Base-by-base conservation (phyloP, 2,113 vertebrate genomes). In the Eolophus roseicapilla region DNA sequence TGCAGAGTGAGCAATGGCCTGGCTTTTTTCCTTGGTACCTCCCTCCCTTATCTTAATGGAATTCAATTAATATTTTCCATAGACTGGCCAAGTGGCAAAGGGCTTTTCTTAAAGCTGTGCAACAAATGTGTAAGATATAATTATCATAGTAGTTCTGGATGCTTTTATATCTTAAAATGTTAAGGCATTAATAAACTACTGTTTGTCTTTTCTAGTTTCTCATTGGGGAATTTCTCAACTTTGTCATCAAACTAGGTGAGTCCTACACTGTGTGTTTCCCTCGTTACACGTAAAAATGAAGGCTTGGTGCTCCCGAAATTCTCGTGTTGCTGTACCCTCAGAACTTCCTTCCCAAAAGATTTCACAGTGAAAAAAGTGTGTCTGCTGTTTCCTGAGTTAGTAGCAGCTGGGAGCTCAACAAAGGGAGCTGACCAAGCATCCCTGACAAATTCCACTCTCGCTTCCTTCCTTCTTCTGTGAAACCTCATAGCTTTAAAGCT, bases 181-280 rank as follows among this genome's bases (percentile, higher is more conserved):
- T 55, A 80, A 53, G 13, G 43, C 19, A 13, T 67, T 71, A 67
- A 68, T 87, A 74, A 93, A 70, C 59, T 57, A 24, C 27, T 93
- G 20, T 92, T 10, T 92, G 25, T 97, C 67, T 96, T 76, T 97
- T 97, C n/a, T 95, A 98, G 98, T 97, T 97, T 92, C 91, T 86
- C 59, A 96, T 88, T 79, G 98, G 98, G 75, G 98, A 98, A 73
- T 98, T 98, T 91, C 96, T 98, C 70, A 96, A 60, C 57, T 98
- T 95, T 91, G 97, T 98, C 50, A 73, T 96, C 76, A 97, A 98
- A 86, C 91, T 97, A 68, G 98, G 98, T 98, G 97, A 97, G 98
- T 97, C 21, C 43, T 95, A 39, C 31, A 14, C 7, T 81, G 69
- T 73, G n/a, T 16, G 9, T 74, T 55, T 82, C n/a, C 46, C 13